These are phyloP conservation scores for Recurvirostra avosetta DNA, from an alignment of 2,113 vertebrate species.

Conservation along the genomic window DNA sequence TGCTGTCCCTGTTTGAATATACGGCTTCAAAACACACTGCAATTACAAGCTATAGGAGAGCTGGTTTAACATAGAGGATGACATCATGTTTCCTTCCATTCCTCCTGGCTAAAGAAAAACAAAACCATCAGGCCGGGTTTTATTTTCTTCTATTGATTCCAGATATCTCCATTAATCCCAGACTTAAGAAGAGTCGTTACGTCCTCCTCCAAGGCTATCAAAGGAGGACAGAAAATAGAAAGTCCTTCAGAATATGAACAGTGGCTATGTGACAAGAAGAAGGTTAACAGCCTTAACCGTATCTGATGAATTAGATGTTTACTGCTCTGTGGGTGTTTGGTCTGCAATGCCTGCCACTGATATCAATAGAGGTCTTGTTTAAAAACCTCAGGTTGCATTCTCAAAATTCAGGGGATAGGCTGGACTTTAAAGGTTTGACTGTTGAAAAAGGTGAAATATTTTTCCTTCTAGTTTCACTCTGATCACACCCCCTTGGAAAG, in stretches of 20 bases:
- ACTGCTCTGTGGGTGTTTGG: background rate
- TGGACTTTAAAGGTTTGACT: background rate
- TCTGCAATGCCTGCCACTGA: background rate
- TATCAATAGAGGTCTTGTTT: constrained; percentile 28
- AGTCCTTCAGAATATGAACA: background rate
- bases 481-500: background rate
- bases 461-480: background rate
- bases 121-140: background rate
- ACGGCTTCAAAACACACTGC: background rate
- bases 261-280: background rate
- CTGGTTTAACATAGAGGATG: background rate
- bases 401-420: background rate
- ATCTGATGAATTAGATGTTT: background rate
- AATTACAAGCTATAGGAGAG: background rate
- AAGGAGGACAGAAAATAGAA: background rate
- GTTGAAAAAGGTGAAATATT: background rate
- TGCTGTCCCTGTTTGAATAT: background rate
- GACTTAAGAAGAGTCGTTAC: background rate
- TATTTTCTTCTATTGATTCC: background rate
- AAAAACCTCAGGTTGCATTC: constrained; percentile 20
- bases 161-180: background rate
- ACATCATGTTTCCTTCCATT: background rate
- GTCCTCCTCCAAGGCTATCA: background rate
- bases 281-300: background rate
- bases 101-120: background rate